Percentiles rank a stretch among this genome's conserved stretches.
These are phyloP conservation scores for Rhombomys opimus DNA, from an alignment of 2,113 vertebrate genomes.

Conservation along the genomic window DNA sequence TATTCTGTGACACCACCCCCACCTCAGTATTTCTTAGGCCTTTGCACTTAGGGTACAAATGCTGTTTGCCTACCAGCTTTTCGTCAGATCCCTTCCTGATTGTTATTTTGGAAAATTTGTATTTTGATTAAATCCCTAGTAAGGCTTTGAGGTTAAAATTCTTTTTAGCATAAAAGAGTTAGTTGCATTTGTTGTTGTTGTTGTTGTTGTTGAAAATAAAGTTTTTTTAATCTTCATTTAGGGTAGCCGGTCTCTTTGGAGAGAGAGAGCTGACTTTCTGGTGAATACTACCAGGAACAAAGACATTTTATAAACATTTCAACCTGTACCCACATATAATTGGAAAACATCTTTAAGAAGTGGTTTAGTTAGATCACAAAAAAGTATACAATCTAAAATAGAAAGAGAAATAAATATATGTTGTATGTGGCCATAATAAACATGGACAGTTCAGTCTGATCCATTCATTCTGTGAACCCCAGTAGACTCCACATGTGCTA, in stretches of 20 bases:
- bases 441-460: conserved; percentile 30
- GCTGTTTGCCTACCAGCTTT: not conserved
- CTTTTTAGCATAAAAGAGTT: not conserved
- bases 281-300: conserved; percentile 13
- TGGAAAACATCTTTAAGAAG: conserved; percentile 58
- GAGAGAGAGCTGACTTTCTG: conserved; percentile 38
- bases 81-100: not conserved
- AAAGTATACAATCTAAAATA: conserved; percentile 10
- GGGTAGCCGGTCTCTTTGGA: not conserved
- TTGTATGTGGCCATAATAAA: conserved; percentile 16
- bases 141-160: not conserved
- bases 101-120: not conserved
- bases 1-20: no score
- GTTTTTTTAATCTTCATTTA: not conserved
- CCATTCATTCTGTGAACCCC: not conserved
- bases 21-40: not conserved
- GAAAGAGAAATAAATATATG: conserved; percentile 56
- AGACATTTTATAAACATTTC: not conserved
- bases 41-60: not conserved
- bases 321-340: not conserved
- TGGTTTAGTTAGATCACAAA: conserved; percentile 45
- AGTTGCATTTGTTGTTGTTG: not conserved
- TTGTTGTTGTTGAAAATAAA: conserved; percentile 9
- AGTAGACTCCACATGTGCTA: not conserved
- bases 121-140: not conserved